Evolutionary conservation across 2,888 invertebrate genomes (phyloP), one percentile per base, ranked within the genome.

Genomic region (Pterobdella sp.): DNA sequence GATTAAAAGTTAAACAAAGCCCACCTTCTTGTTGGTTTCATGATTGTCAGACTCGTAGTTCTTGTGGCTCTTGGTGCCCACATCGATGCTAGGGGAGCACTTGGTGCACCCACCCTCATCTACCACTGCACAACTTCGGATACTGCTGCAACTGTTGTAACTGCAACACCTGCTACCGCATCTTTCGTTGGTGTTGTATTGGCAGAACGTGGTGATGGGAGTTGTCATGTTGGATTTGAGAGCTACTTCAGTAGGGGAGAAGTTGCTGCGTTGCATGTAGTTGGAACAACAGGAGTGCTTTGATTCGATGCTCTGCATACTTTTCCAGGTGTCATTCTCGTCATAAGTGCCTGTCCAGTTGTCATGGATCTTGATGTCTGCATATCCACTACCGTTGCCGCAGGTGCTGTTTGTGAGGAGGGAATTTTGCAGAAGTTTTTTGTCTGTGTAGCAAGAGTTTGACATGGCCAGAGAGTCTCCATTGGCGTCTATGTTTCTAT

Each of bases 381-480:
- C 49, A 52, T 69, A 32, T 52, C 69, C n/a, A 1, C 52, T 52
- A 7, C 32, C 32, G 1, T 52, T 29, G 3, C 26, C 31, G 26
- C 42, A 69, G 10, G 31, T 49, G 69, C 69, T 69, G 3, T 32
- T 37, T n/a, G 32, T 31, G 31, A 49, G 26, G 7, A 31, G 29
- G 52, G 49, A 32, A 3, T 29, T 29, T 32, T 69, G 49, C 1
- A 32, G n/a, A 14, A 52, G 31, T 31, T 49, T 69, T 34, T 49
- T 69, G 29, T 69, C 69, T 49, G 32, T 69, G 60, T 56, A 56
- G n/a, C 60, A 56, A n/a, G 60, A 56, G 60, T 56, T 56, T n/a
- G 60, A 14, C 60, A 56, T 18, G 10, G 60, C 60, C 7, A 56
- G 4, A 56, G 60, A 56, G n/a, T n/a, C 26, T 56, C 26, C 60